phyloP scores from a whole-genome alignment of 2,113 vertebrate species.

The Siniperca knerii region DNA sequence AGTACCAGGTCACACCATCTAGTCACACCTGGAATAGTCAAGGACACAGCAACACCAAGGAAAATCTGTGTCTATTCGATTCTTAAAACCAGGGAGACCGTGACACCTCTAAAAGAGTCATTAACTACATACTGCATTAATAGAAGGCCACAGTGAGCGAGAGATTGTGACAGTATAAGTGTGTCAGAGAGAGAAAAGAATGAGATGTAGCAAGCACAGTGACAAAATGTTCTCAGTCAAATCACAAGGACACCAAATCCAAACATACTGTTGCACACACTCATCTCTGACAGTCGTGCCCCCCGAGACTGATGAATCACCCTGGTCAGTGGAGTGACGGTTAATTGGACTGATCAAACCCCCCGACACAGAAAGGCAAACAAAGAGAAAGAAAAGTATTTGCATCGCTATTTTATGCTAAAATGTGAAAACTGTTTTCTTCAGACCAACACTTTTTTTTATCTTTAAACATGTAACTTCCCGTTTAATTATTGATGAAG shows the following conservation, averaged over 20 bases:
- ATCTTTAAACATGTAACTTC: not conserved
- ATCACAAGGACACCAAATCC: conserved; percentile 19
- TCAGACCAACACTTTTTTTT: not conserved
- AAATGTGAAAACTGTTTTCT: conserved; percentile 2
- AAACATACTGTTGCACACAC: conserved; percentile 19
- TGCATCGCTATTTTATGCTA: not conserved
- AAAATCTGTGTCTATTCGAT: not conserved
- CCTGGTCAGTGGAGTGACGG: not conserved
- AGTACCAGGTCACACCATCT: not conserved
- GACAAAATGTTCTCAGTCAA: conserved; percentile 44
- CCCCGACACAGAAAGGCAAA: not conserved
- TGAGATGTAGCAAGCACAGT: not conserved
- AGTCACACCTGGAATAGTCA: conserved; percentile 13
- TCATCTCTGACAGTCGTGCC: not conserved
- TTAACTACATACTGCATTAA: not conserved
- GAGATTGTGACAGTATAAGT: not conserved
- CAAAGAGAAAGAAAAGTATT: not conserved
- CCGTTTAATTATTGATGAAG: not conserved
- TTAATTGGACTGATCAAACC: conserved; percentile 14
- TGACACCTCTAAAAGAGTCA: not conserved
- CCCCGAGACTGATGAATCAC: conserved; percentile 29
- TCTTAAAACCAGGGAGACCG: not conserved
- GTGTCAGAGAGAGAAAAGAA: conserved; percentile 22
- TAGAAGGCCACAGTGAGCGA: not conserved
- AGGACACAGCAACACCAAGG: not conserved